These are phyloP conservation scores for Oncorhynchus mykiss DNA, from an alignment of 2,113 vertebrate species.

Conservation along the genomic window DNA sequence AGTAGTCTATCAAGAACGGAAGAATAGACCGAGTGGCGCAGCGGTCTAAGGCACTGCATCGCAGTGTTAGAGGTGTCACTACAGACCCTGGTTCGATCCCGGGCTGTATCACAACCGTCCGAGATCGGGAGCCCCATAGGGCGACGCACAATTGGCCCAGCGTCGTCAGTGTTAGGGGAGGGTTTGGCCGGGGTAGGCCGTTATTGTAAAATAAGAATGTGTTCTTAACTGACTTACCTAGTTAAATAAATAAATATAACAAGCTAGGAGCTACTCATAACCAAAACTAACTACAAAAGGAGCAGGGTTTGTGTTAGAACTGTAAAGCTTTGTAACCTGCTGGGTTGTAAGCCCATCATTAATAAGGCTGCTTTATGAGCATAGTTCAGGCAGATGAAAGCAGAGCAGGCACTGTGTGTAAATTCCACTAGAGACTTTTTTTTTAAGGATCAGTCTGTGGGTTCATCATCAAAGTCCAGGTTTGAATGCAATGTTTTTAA, in stretches of 20 bases:
- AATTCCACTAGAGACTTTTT: not conserved
- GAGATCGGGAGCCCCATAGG: no score
- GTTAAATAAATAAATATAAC: no score
- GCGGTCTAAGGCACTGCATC: no score
- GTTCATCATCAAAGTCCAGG: not conserved
- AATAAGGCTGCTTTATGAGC: slow-evolving; percentile 49
- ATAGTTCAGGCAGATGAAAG: slow-evolving; percentile 5
- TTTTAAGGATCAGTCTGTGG: not conserved
- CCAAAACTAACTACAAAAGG: slow-evolving; percentile 23
- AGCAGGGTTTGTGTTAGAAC: slow-evolving; percentile 12
- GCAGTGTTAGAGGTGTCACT: no score
- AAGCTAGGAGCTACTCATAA: not conserved
- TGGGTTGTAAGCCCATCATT: slow-evolving; percentile 41
- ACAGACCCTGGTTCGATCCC: no score
- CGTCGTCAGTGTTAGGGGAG: no score
- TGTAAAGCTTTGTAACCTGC: slow-evolving; percentile 43
- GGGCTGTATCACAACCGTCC: no score
- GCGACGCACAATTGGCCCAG: no score
- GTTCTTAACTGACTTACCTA: no score
- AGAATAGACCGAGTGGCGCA: not conserved
- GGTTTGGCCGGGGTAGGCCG: no score
- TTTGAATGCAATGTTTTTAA: not conserved
- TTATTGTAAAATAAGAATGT: no score
- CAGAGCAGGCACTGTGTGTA: not conserved
- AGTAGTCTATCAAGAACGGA: slow-evolving; percentile 19